phyloP scores from a whole-genome alignment of 2,113 vertebrate genomes.

The Sitta europaea region DNA sequence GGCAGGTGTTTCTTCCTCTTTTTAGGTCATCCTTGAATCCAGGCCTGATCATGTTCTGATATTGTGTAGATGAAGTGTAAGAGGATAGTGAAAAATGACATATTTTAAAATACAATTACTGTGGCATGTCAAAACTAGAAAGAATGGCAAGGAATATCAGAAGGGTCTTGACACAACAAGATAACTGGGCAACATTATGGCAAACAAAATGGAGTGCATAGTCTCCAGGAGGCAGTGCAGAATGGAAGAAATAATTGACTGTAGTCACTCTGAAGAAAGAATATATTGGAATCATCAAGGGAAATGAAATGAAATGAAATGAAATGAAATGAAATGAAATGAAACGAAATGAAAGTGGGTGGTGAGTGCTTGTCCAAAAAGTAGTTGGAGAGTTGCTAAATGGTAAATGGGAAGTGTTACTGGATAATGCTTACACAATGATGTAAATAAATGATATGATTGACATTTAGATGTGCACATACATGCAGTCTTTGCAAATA shows the following conservation, averaged over 20 bases:
- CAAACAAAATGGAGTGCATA: conserved; percentile 10
- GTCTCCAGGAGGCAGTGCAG: conserved; percentile 6
- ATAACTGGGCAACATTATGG: neutral
- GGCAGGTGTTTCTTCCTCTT: neutral
- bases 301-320: neutral
- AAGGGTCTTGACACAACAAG: conserved; percentile 19
- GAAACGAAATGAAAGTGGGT: neutral
- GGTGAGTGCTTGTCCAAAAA: neutral
- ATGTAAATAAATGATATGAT: neutral
- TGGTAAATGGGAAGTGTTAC: neutral
- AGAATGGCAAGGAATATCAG: neutral
- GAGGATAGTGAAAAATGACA: neutral
- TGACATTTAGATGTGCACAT: neutral
- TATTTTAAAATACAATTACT: conserved; percentile 1
- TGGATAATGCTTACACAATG: neutral
- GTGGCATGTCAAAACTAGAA: neutral
- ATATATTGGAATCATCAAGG: neutral
- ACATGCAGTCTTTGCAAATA: neutral
- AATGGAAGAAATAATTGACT: conserved; percentile 39
- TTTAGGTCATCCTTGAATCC: neutral
- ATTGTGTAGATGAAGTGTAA: neutral
- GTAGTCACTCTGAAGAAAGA: neutral
- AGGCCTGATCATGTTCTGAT: neutral
- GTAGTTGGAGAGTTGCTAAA: neutral
- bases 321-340: neutral